A percentile compares a stretch with the other conserved stretches of the same genome.
Evolutionary conservation across 2,113 vertebrate species (phyloP).

Genomic region (Sceloporus undulatus): DNA sequence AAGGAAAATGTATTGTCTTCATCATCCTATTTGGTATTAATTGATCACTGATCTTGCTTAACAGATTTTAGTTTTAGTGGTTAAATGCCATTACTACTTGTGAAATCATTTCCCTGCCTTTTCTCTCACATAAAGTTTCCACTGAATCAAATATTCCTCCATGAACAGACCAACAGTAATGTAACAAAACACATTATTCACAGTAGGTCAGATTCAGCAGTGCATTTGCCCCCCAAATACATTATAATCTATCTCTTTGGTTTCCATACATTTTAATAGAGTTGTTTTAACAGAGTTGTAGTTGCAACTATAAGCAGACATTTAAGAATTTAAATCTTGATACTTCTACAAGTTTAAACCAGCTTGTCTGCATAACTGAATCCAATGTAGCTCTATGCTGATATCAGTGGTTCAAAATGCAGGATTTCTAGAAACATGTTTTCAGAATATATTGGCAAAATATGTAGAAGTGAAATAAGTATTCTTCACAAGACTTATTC

Average conservation of each 20-base stretch:
- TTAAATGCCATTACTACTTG: neutral
- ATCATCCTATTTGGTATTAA: no score
- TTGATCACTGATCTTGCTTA: neutral
- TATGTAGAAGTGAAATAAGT: conserved; percentile 55
- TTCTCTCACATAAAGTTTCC: neutral
- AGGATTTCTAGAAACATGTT: neutral
- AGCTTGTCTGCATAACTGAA: neutral
- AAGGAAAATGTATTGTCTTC: no score
- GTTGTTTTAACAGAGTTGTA: neutral
- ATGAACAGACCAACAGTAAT: neutral
- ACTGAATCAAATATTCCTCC: neutral
- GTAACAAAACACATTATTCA: neutral
- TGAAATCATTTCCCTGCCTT: neutral
- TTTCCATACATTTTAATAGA: neutral
- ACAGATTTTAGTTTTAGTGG: neutral
- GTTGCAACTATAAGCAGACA: neutral
- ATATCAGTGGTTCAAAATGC: neutral
- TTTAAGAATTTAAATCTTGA: neutral
- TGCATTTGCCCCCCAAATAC: neutral
- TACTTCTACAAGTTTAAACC: neutral
- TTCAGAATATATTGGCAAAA: conserved; percentile 30
- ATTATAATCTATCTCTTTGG: neutral
- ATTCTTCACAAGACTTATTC: conserved; percentile 52
- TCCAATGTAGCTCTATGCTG: neutral
- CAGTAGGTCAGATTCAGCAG: neutral